Evolutionary conservation across 1,140 invertebrate species (phyloP), one percentile per base, ranked within the genome.

Genomic region (Lepidurus arcticus): DNA sequence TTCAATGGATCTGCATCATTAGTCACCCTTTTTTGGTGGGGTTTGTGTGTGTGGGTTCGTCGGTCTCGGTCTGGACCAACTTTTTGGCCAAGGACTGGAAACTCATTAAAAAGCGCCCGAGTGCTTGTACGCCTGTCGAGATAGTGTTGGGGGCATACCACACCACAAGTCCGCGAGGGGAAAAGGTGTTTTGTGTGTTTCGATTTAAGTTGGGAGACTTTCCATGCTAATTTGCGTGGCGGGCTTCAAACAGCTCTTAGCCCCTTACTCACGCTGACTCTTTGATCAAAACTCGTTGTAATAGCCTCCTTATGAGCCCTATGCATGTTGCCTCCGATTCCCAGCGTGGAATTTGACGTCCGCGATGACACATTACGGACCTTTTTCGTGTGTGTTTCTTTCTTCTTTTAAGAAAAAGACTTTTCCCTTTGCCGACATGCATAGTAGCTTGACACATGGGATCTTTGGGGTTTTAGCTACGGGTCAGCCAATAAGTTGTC

Each of bases 1-100:
- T 21, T 65, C 53, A 65, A 21, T 65, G 53, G 53, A 65, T 65
- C 53, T 65, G 53, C 16, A 65, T 65, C 53, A 65, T 65, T 65
- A 65, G 53, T 65, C 53, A 65, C 53, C 21, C 53, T 65, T 65
- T 16, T 65, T 7, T 16, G 53, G 53, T n/a, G 53, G 53, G 21
- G 16, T 13, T 65, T 13, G 21, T 65, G 53, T 21, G 53, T 65
- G 16, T 34, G 34, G 34, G 34, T 34, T 34, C 34, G 34, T 34
- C 34, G 34, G 34, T 34, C 4, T 34, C 34, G 34, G 34, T 34
- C 34, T 34, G 34, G 34, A 34, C 34, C 2, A 34, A 34, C 34
- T 34, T 34, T 34, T 34, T 65, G 16, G 53, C 53, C 53, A 65
- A 65, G 53, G 21, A 13, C 21, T 65, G 53, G 53, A 13, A 65